A percentile compares a stretch with the other conserved stretches of the same genome.
phyloP scores from a whole-genome alignment of 2,113 vertebrate species.

The Rhabdomys dilectus region DNA sequence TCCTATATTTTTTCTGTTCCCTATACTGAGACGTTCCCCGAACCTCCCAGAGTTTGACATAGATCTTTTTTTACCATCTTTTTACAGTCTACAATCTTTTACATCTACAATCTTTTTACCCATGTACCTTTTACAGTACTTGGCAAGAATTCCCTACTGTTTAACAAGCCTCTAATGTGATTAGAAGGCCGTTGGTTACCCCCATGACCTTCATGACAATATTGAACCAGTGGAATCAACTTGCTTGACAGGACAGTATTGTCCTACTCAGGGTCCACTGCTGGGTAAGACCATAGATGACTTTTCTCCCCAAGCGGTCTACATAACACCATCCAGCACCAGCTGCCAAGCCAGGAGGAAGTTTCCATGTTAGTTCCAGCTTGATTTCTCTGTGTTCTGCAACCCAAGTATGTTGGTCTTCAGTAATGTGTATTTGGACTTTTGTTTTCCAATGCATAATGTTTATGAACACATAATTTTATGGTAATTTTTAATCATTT shows the following conservation, averaged over 20 bases:
- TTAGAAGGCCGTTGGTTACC: background rate
- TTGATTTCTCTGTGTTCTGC: background rate
- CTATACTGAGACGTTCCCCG: background rate
- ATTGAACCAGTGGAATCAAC: background rate
- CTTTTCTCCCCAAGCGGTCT: background rate
- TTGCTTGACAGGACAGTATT: background rate
- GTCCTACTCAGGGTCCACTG: background rate
- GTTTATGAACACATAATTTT: background rate
- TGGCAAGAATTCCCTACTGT: background rate
- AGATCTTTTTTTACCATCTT: too few relatives aligned
- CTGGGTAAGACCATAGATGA: background rate
- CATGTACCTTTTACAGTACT: background rate
- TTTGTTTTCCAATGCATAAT: conserved; percentile 5
- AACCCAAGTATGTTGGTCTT: background rate
- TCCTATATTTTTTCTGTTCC: background rate
- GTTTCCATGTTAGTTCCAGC: background rate
- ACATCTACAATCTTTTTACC: too few relatives aligned
- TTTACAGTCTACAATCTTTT: too few relatives aligned
- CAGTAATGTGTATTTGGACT: background rate
- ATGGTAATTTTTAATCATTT: conserved; percentile 17
- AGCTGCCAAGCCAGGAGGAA: background rate
- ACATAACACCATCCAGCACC: background rate
- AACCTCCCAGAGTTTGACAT: background rate
- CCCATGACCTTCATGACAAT: background rate
- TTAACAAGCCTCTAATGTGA: background rate